Percentiles rank a stretch among this genome's conserved stretches.
These are phyloP conservation scores for Cavia porcellus DNA, from an alignment of 2,113 vertebrate species.

Conservation along the genomic window DNA sequence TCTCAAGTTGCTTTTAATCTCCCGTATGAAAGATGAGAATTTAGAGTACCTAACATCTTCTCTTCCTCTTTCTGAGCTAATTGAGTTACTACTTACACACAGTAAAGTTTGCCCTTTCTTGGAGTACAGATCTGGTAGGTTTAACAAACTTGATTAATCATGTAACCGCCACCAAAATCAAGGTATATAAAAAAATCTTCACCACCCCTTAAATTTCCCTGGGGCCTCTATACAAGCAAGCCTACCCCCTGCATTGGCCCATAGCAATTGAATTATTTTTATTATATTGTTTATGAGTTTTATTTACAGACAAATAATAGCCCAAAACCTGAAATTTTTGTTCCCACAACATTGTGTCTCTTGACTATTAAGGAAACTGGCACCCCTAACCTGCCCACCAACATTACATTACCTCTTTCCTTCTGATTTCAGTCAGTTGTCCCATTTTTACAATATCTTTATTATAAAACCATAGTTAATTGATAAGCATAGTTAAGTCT, in stretches of 20 bases:
- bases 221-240: not conserved
- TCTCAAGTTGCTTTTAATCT: not conserved
- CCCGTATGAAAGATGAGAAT: not conserved
- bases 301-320: not conserved
- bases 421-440: not conserved
- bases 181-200: not conserved
- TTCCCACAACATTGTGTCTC: not conserved
- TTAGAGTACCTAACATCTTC: not conserved
- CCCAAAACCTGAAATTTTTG: not conserved
- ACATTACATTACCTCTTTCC: not conserved
- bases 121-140: not conserved
- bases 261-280: not conserved
- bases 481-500: not conserved
- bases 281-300: constrained; percentile 12
- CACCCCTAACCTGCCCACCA: not conserved
- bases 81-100: not conserved
- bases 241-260: not conserved
- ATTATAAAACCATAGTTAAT: not conserved
- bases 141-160: not conserved
- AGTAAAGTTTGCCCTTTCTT: not conserved
- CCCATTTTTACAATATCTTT: not conserved
- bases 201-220: not conserved
- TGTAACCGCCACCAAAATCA: not conserved
- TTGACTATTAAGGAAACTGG: not conserved
- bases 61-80: not conserved